These are phyloP conservation scores for Paracyclopina nana DNA, from an alignment of 1,140 invertebrate genomes.

Conservation along the genomic window DNA sequence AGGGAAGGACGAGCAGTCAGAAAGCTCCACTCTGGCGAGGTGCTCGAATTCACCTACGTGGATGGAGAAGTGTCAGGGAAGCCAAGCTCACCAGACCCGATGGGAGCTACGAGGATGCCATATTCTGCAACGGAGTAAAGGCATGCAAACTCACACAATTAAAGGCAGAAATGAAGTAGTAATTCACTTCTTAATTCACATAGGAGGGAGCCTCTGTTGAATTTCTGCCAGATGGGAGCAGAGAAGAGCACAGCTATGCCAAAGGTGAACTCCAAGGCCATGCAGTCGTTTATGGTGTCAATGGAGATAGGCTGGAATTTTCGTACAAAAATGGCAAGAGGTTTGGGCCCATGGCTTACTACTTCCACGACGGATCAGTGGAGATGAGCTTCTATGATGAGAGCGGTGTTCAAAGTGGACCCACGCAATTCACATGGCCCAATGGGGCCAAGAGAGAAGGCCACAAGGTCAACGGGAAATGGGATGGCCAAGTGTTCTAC, in stretches of 20 bases:
- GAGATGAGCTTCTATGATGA: background rate
- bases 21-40: background rate
- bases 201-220: background rate
- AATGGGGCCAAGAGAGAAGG: background rate
- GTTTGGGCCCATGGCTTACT: background rate
- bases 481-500: constrained; percentile 1
- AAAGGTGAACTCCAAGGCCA: background rate
- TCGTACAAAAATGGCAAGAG: background rate
- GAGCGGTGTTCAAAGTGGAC: background rate
- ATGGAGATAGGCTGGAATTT: background rate
- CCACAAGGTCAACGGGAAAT: background rate
- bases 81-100: no score
- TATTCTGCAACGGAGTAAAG: no score
- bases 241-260: background rate
- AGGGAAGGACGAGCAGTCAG: background rate
- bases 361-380: background rate
- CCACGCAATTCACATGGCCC: background rate
- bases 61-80: no score
- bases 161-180: background rate
- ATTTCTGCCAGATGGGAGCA: background rate
- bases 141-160: background rate
- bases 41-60: background rate
- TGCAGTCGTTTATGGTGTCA: background rate
- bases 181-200: no score
- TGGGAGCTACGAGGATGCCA: no score